phyloP scores from a whole-genome alignment of 2,113 vertebrate genomes.

The Heterocephalus glaber region DNA sequence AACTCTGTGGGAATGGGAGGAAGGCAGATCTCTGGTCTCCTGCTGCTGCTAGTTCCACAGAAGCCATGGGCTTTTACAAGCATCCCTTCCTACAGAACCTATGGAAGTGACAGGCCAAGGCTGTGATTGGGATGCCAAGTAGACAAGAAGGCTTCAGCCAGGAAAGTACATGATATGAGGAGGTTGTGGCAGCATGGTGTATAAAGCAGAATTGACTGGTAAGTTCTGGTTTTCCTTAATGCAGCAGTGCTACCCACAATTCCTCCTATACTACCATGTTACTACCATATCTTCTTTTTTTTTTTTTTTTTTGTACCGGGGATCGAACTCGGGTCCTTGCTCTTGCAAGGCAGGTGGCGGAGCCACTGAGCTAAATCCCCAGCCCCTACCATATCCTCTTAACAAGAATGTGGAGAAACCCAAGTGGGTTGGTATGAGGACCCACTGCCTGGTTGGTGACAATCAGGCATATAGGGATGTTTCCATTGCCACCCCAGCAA shows the following conservation, averaged over 20 bases:
- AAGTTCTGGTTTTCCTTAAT: slow-evolving; percentile 53
- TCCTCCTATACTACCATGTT: not conserved
- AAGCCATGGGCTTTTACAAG: not conserved
- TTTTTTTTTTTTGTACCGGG: too few relatives aligned
- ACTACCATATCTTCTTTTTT: slow-evolving; percentile 64
- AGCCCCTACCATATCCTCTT: too few relatives aligned
- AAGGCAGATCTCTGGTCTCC: too few relatives aligned
- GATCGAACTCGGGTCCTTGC: too few relatives aligned
- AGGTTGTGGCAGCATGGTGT: not conserved
- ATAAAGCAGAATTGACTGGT: not conserved
- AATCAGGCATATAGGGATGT: slow-evolving; percentile 29
- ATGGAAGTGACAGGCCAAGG: not conserved
- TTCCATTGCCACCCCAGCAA: not conserved
- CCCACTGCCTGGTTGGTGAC: not conserved
- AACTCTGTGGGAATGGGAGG: not conserved
- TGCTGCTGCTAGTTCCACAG: not conserved
- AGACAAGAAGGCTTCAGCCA: not conserved
- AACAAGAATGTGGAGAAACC: slow-evolving; percentile 6
- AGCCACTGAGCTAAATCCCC: too few relatives aligned
- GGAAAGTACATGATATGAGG: not conserved
- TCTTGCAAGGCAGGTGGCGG: too few relatives aligned
- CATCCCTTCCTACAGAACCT: not conserved
- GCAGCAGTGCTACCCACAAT: not conserved
- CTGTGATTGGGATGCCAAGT: not conserved
- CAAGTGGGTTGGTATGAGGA: slow-evolving; percentile 60